Percentiles rank a stretch among this genome's conserved stretches.
phyloP scores from a whole-genome alignment of 2,113 vertebrate species.

The Ictalurus furcatus region DNA sequence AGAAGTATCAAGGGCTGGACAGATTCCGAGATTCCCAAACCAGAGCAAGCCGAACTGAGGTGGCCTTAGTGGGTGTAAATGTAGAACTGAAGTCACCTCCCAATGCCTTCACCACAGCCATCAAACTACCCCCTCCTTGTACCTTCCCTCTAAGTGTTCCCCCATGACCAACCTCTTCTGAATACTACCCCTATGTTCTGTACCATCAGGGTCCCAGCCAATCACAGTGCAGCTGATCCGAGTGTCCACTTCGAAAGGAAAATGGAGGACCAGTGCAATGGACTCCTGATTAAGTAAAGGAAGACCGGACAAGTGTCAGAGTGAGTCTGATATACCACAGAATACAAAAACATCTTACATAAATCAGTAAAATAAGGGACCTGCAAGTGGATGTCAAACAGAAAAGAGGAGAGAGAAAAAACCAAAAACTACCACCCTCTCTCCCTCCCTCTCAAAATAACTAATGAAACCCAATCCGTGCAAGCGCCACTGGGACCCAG shows the following conservation, averaged over 20 bases:
- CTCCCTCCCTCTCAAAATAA: conserved; percentile 57
- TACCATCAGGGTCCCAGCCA: conserved; percentile 68
- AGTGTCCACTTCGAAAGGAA: conserved; percentile 1
- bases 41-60: conserved; percentile 58
- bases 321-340: not conserved
- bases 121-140: conserved; percentile 40
- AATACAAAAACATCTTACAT: not conserved
- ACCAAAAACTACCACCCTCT: not conserved
- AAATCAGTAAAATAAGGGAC: not conserved
- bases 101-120: conserved; percentile 37
- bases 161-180: conserved; percentile 68
- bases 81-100: conserved; percentile 64
- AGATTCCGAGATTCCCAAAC: conserved; percentile 38
- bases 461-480: conserved; percentile 60
- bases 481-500: conserved; percentile 51
- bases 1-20: too few relatives aligned
- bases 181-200: conserved; percentile 69
- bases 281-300: not conserved
- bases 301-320: not conserved
- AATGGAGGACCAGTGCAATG: not conserved
- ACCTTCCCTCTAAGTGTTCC: conserved; percentile 57
- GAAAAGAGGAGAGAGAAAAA: not conserved
- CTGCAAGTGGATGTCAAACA: conserved; percentile 1
- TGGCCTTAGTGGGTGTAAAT: conserved; percentile 61
- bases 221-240: conserved; percentile 62